Evolutionary conservation across 2,888 invertebrate species (phyloP), one percentile per base, ranked within the genome.

Genomic region (Chorisops tibialis): DNA sequence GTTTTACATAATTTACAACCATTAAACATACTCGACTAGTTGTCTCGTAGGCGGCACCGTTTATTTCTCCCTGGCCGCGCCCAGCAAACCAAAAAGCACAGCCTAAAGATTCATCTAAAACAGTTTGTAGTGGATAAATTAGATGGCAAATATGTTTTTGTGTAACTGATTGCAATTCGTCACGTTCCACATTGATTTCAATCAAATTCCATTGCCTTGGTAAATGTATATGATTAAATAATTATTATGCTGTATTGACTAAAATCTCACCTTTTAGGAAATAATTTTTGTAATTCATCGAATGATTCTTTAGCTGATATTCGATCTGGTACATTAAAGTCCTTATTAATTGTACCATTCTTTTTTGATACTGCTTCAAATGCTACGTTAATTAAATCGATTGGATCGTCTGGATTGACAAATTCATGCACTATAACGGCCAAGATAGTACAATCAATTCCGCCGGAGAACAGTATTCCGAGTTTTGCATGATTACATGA

Each of bases 11-110:
- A 37, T 37, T 9, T 6, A 37, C 6, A 39, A 14, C 14, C n/a
- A 39, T 4, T 39, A 39, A 39, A 14, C 62, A 65, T 65, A 72
- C 72, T 61, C 72, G 68, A 14, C 69, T 64, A 6, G 69, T 45
- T 18, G 71, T 70, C 49, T 63, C 61, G 51, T 69, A 71, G 3
- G 14, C n/a, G 11, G 41, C 19, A 3, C 39, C 64, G 47, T 65
- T 62, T n/a, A 63, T 68, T 50, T 59, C 60, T 9, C 86, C 88
- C 65, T 79, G 72, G 3, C 88, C 95, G 70, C 88, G 81, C 49
- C 93, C 87, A 21, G 97, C 97, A 83, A 98, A 99, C 96, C 97
- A 99, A 48, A 93, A 80, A n/a, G 92, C 96, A 74, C 91, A 91
- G 0, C 97, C 98, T 54, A 99, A 83, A 72, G 95, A 96, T 76